Evolutionary conservation across 1,140 invertebrate species (phyloP).

Genomic region (Rhyzopertha dominica): DNA sequence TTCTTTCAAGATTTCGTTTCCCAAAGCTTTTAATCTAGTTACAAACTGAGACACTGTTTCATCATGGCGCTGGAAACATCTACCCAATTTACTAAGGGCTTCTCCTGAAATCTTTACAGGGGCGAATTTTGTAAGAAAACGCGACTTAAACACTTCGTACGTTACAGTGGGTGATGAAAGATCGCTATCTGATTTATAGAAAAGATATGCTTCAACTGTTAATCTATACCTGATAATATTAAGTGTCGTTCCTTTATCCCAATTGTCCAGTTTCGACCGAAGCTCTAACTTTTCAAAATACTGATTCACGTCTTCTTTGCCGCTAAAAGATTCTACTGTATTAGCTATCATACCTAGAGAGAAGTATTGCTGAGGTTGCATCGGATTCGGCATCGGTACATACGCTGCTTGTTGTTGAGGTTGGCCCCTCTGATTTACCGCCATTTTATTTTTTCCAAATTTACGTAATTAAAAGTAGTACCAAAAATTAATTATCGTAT

Average conservation of each 20-base stretch:
- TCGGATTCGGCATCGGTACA: too few species aligned
- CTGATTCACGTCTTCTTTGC: neutral
- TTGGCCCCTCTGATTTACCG: too few species aligned
- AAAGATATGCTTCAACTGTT: neutral
- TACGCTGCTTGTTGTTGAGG: too few species aligned
- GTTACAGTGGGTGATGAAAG: neutral
- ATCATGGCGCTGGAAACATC: neutral
- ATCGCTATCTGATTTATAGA: neutral
- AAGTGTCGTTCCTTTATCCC: neutral
- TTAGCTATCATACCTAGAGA: slow-evolving; percentile 2
- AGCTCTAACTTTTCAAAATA: slow-evolving; percentile 1
- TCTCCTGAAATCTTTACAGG: neutral
- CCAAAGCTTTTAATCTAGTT: neutral
- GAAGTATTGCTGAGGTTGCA: too few species aligned
- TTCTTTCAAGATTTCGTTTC: neutral
- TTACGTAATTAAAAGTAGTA: too few species aligned
- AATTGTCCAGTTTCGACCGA: neutral
- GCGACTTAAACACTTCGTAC: neutral
- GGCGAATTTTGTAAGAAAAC: neutral
- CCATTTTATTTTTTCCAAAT: too few species aligned
- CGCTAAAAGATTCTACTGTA: slow-evolving; percentile 1
- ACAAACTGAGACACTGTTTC: neutral
- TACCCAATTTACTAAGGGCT: neutral
- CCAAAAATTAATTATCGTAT: too few species aligned
- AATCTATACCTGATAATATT: neutral